A percentile compares a stretch with the other conserved stretches of the same genome.
Evolutionary conservation across 2,113 vertebrate genomes (phyloP).

Genomic region (Xyrauchen texanus): DNA sequence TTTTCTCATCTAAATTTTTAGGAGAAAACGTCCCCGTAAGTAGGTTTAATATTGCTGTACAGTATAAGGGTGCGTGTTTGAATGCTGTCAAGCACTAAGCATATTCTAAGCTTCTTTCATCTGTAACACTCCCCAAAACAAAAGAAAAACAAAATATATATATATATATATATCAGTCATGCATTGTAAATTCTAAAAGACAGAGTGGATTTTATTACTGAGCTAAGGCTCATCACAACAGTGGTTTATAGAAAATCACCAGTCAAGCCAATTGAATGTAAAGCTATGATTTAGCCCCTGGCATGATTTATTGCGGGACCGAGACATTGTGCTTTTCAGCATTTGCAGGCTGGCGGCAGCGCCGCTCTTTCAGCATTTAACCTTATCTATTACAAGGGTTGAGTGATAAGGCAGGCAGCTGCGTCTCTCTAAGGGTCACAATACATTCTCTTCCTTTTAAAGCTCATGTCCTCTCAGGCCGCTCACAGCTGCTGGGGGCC

Average conservation of each 20-base stretch:
- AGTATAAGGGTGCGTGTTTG: not conserved
- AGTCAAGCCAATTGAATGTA: not conserved
- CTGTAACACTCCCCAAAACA: not conserved
- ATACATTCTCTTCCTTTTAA: constrained; percentile 85
- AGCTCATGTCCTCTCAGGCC: constrained; percentile 59
- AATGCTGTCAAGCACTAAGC: not conserved
- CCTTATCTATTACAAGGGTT: constrained; percentile 84
- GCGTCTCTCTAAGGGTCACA: constrained; percentile 71
- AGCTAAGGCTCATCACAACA: not conserved
- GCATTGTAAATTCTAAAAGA: not conserved
- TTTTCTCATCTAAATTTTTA: no score
- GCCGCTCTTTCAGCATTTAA: constrained; percentile 72
- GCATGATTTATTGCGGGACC: constrained; percentile 28
- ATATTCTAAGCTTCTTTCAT: not conserved
- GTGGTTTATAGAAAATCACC: not conserved
- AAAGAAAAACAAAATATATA: not conserved
- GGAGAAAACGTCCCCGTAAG: no score
- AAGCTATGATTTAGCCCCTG: constrained; percentile 16
- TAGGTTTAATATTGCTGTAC: no score
- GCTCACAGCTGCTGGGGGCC: constrained; percentile 47
- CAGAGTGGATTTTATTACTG: no score
- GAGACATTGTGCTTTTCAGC: constrained; percentile 64
- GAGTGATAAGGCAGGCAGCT: constrained; percentile 83
- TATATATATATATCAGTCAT: not conserved
- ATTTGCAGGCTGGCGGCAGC: constrained; percentile 49